These are phyloP conservation scores for Drosophila sturtevanti DNA, from an alignment of 1,140 invertebrate species.

Conservation along the genomic window DNA sequence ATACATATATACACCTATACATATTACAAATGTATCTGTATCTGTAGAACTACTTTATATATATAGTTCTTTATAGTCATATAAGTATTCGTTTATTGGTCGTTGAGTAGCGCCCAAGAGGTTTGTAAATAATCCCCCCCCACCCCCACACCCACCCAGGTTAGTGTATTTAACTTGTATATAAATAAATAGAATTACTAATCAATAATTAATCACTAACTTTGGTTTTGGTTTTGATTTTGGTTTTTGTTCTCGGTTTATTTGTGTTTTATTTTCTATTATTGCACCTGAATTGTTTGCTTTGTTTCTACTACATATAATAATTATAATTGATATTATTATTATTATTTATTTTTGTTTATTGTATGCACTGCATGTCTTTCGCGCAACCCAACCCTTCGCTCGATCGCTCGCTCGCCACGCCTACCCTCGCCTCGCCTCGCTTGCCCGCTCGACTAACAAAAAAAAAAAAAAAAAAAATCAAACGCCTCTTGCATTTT, in stretches of 20 bases:
- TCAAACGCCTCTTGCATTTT: conserved; percentile 50
- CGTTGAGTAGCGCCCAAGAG: conserved; percentile 33
- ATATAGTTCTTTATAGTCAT: not conserved
- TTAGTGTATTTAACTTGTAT: conserved; percentile 33
- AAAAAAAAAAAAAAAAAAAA: not conserved
- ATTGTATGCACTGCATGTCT: conserved; percentile 30
- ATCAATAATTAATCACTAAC: conserved; percentile 28
- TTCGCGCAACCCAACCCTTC: not conserved
- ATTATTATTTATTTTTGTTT: conserved; percentile 21
- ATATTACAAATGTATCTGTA: not conserved
- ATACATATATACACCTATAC: too few relatives aligned
- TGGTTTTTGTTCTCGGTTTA: not conserved
- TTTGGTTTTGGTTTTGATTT: conserved; percentile 30
- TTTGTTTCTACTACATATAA: conserved; percentile 16
- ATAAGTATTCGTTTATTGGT: conserved; percentile 11
- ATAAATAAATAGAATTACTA: conserved; percentile 37
- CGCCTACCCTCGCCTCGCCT: too few relatives aligned
- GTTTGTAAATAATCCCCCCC: conserved; percentile 16
- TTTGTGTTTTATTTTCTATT: conserved; percentile 18
- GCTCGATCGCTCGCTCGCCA: not conserved
- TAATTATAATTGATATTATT: too few relatives aligned
- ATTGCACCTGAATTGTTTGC: conserved; percentile 22
- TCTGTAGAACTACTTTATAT: not conserved
- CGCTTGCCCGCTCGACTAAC: not conserved
- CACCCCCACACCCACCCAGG: too few relatives aligned